Conservation (phyloP, 2,888 invertebrate genomes). For the Tinea pellionella region DNA sequence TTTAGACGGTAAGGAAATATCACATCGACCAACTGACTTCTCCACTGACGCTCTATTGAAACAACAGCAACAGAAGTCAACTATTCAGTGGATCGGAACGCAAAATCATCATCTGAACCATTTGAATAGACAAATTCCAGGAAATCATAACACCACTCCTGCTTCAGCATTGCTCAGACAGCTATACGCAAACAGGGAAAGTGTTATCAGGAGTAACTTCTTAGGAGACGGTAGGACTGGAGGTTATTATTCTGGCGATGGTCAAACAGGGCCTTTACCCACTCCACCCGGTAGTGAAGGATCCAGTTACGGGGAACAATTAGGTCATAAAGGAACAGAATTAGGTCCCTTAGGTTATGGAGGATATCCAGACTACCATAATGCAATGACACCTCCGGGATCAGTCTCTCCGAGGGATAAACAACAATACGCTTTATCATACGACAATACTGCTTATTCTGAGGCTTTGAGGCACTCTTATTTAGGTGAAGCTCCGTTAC, state of each 20-base stretch:
- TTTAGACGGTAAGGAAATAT: conserved; percentile 63
- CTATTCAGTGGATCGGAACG: conserved; percentile 95
- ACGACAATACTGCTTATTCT: conserved; percentile 73
- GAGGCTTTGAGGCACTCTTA: conserved; percentile 70
- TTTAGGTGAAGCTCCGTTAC: conserved; percentile 71
- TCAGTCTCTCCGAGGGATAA: conserved; percentile 94
- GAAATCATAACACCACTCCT: conserved; percentile 74
- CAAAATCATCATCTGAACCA: conserved; percentile 75
- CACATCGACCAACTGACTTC: conserved; percentile 85
- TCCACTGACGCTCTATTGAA: conserved; percentile 87
- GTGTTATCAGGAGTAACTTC: conserved; percentile 92
- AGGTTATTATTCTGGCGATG: conserved; percentile 66
- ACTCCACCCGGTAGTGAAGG: conserved; percentile 93
- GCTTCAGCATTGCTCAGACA: conserved; percentile 91
- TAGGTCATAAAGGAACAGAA: conserved; percentile 65
- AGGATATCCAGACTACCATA: conserved; percentile 85
- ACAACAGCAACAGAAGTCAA: conserved; percentile 79
- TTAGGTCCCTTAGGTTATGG: conserved; percentile 72
- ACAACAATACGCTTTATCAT: conserved; percentile 69
- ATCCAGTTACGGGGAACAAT: conserved; percentile 74
- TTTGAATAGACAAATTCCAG: conserved; percentile 70
- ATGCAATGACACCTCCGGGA: conserved; percentile 97
- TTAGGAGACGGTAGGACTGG: conserved; percentile 58
- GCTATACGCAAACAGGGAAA: conserved; percentile 92
- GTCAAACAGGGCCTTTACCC: conserved; percentile 80